Evolutionary conservation across 1,140 invertebrate genomes (phyloP), one percentile per base, ranked within the genome.

Genomic region (Temnothorax nylanderi): DNA sequence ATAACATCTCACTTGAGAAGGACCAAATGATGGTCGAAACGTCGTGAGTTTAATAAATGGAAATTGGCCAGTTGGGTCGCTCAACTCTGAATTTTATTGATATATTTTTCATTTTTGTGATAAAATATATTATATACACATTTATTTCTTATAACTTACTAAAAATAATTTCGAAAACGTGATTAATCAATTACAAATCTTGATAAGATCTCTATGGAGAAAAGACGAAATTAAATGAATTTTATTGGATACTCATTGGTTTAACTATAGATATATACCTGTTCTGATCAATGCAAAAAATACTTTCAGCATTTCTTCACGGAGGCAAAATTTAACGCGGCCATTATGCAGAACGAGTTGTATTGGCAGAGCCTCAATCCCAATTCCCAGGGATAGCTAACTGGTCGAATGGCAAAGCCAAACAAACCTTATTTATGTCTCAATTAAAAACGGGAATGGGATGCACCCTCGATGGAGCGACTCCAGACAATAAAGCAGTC

Each of bases 391-490:
- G 94, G 92, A 93, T 93, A 93, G 93, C 92, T 92, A 87, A 91
- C 87, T 86, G 87, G 92, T 85, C 86, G 92, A 93, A 93, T 93
- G 93, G 94, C 94, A 94, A 95, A 95, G 94, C 94, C 94, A 95
- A 95, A 95, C 94, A 95, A 95, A 95, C 94, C 95, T 95, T 95
- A 95, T 95, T 95, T 95, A 95, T 95, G 95, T 95, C 95, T 95
- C 95, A 95, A 95, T 95, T 95, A 95, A 95, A 95, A 94, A 93
- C 84, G 93, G 94, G 94, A 95, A 95, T 95, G 94, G 94, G 94
- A 95, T 95, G 95, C 94, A 95, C 95, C 94, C 95, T 95, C 94
- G 94, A 95, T 95, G 94, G 93, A 95, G 94, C 93, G 92, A 93
- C 94, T 95, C 92, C 94, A 93, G 94, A 94, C 94, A 94, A 95